A percentile compares a stretch with the other conserved stretches of the same genome.
Evolutionary conservation across 2,797 vertebrate species (phyloP).

Genomic region (Anguilla obscura): DNA sequence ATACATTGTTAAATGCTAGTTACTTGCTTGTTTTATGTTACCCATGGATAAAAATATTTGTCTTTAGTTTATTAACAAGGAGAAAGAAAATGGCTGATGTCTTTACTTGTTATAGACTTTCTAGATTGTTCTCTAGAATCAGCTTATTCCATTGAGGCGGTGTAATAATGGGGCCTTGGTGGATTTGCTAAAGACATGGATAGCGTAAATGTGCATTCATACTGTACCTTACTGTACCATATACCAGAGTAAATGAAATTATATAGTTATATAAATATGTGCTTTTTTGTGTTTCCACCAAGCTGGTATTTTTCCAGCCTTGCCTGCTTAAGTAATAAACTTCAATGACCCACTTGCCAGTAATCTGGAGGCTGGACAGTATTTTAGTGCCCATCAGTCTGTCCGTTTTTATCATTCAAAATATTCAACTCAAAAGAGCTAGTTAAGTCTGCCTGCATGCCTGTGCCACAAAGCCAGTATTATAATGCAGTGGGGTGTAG

Average conservation of each 20-base stretch:
- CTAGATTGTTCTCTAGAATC: background rate
- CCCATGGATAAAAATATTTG: too few species aligned
- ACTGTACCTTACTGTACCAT: background rate
- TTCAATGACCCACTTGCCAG: background rate
- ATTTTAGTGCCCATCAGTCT: background rate
- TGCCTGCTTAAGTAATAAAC: background rate
- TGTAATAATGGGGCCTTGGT: background rate
- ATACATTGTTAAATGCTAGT: background rate
- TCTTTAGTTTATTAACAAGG: too few species aligned
- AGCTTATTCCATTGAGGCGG: background rate
- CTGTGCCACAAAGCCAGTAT: background rate
- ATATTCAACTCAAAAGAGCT: background rate
- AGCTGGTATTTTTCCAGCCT: background rate
- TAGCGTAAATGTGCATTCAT: background rate
- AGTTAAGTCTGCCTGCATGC: background rate
- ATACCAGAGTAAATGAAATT: background rate
- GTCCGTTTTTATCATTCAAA: background rate
- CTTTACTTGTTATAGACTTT: background rate
- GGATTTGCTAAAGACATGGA: background rate
- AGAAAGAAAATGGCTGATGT: too few species aligned
- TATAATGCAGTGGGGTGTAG: constrained; percentile 5
- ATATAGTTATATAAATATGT: background rate
- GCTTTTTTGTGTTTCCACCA: background rate
- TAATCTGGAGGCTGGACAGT: background rate
- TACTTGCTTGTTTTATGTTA: background rate